A percentile compares a stretch with the other conserved stretches of the same genome.
Evolutionary conservation across 2,113 vertebrate species (phyloP).

Genomic region (Gopherus flavomarginatus): DNA sequence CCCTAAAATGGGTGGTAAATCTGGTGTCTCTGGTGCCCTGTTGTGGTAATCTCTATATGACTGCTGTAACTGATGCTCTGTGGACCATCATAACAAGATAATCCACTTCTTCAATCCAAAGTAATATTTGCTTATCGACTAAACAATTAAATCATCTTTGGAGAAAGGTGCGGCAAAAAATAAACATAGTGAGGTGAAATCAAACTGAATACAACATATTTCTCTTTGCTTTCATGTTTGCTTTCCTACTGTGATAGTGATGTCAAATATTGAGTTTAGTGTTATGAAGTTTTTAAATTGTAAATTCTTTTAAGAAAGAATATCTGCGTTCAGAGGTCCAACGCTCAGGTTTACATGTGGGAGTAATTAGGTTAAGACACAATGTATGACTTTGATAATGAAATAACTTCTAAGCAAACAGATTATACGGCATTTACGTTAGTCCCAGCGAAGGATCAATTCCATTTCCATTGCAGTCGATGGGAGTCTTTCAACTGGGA

Average conservation of each 20-base stretch:
- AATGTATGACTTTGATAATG: not conserved
- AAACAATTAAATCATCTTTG: not conserved
- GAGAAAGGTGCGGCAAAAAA: not conserved
- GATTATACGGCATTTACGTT: not conserved
- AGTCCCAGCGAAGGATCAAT: not conserved
- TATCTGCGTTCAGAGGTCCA: not conserved
- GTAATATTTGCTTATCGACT: not conserved
- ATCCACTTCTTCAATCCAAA: not conserved
- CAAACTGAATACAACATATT: not conserved
- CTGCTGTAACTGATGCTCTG: fast-evolving
- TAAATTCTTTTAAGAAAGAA: not conserved
- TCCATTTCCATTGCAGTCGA: fast-evolving
- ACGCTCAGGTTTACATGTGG: not conserved
- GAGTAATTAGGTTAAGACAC: not conserved
- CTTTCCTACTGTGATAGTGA: not conserved
- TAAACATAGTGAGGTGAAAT: not conserved
- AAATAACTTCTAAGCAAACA: no score
- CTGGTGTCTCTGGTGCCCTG: fast-evolving
- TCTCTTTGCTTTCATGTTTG: fast-evolving
- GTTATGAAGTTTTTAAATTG: not conserved
- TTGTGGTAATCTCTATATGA: not conserved
- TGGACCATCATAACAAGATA: fast-evolving
- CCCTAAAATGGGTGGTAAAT: not conserved
- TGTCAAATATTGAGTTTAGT: not conserved
- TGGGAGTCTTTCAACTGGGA: not conserved